phyloP scores from a whole-genome alignment of 2,113 vertebrate genomes.

The Myrmecobius fasciatus region DNA sequence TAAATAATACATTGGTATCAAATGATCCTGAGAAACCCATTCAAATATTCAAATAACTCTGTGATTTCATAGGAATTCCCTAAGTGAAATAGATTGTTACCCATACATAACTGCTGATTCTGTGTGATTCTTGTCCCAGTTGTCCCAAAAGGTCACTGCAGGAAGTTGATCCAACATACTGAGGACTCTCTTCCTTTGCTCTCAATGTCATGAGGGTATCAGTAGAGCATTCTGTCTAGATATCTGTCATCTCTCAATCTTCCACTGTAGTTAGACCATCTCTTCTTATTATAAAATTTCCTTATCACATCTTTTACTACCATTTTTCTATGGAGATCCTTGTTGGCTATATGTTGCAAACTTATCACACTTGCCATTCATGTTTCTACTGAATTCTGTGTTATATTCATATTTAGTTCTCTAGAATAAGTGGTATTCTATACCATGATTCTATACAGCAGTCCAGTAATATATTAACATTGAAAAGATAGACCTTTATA shows the following conservation, averaged over 20 bases:
- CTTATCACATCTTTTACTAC: not conserved
- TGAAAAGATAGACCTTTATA: not conserved
- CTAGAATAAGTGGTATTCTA: not conserved
- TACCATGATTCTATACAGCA: not conserved
- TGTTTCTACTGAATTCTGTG: not conserved
- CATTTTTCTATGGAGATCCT: not conserved
- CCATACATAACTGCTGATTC: not conserved
- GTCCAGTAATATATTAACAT: not conserved
- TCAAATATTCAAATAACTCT: not conserved
- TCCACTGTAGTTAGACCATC: not conserved
- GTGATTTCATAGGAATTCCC: not conserved
- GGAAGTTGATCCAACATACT: not conserved
- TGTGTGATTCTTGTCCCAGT: not conserved
- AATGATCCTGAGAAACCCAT: slow-evolving; percentile 8
- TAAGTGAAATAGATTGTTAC: not conserved
- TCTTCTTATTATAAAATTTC: not conserved
- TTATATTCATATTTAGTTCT: not conserved
- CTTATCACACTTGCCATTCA: not conserved
- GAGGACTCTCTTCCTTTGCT: not conserved
- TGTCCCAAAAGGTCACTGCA: not conserved
- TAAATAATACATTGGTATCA: slow-evolving; percentile 42
- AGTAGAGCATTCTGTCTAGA: not conserved
- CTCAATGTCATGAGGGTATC: not conserved
- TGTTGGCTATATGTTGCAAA: not conserved
- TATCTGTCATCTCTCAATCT: not conserved